Evolutionary conservation across 2,113 vertebrate genomes (phyloP).

Genomic region (Accipiter cooperii): DNA sequence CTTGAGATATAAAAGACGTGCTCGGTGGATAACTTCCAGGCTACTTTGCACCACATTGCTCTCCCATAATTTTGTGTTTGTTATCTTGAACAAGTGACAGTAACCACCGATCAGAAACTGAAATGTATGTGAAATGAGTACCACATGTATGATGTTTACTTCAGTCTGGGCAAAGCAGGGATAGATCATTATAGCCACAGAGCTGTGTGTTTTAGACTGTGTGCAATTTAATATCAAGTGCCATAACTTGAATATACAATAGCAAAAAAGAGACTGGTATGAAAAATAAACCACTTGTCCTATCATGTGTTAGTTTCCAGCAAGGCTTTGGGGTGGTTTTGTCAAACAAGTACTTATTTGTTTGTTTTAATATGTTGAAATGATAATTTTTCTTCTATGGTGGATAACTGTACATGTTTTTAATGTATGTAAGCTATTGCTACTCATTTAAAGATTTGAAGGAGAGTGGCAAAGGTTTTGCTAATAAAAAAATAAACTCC

Average conservation of each 20-base stretch:
- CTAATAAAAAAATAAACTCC: slow-evolving; percentile 72
- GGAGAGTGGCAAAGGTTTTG: slow-evolving; percentile 58
- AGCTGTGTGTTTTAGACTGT: slow-evolving; percentile 47
- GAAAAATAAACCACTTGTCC: slow-evolving; percentile 71
- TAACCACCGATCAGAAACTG: slow-evolving; percentile 66
- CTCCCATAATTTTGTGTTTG: slow-evolving; percentile 62
- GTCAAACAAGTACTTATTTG: slow-evolving; percentile 68
- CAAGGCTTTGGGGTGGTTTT: slow-evolving; percentile 50
- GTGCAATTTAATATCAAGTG: slow-evolving; percentile 65
- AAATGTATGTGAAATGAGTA: slow-evolving; percentile 72
- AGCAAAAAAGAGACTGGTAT: slow-evolving; percentile 30
- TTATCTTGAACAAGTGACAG: slow-evolving; percentile 70
- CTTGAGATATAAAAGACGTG: slow-evolving; percentile 68
- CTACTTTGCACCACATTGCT: slow-evolving; percentile 61
- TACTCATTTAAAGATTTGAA: slow-evolving; percentile 54
- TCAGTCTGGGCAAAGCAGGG: slow-evolving; percentile 47
- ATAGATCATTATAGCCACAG: slow-evolving; percentile 1
- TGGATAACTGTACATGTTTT: slow-evolving; percentile 19
- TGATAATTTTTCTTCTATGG: slow-evolving; percentile 10
- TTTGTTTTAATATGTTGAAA: slow-evolving; percentile 58
- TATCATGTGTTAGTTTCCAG: slow-evolving; percentile 56
- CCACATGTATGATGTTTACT: slow-evolving; percentile 70
- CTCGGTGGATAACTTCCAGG: slow-evolving; percentile 67
- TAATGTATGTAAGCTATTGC: slow-evolving; percentile 27
- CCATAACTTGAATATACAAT: slow-evolving; percentile 58